phyloP scores from a whole-genome alignment of 2,113 vertebrate species.

The Cricetomys ansorgei region DNA sequence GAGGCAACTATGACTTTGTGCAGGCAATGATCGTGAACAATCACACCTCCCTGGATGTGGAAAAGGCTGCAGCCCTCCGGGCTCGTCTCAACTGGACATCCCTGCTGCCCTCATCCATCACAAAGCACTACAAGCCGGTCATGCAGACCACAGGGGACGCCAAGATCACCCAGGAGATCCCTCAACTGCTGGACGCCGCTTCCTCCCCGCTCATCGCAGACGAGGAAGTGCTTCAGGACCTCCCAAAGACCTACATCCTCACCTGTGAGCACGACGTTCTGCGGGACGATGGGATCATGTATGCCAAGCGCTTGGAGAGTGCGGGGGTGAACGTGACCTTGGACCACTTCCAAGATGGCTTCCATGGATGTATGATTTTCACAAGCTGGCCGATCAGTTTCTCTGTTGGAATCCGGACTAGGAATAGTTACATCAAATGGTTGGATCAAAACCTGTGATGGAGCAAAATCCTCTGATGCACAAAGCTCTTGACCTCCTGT shows the following conservation, averaged over 20 bases:
- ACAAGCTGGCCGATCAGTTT: constrained; percentile 91
- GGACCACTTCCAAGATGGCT: constrained; percentile 95
- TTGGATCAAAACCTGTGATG: constrained; percentile 93
- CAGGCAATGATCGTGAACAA: constrained; percentile 92
- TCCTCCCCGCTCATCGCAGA: constrained; percentile 93
- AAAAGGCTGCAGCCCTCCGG: constrained; percentile 77
- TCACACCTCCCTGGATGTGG: constrained; percentile 92
- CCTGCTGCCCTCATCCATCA: constrained; percentile 88
- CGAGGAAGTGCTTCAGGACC: constrained; percentile 84
- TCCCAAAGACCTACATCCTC: constrained; percentile 94
- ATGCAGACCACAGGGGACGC: constrained; percentile 85
- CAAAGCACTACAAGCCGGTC: constrained; percentile 90
- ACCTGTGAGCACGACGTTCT: constrained; percentile 97
- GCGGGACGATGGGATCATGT: constrained; percentile 96
- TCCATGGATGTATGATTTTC: constrained; percentile 97
- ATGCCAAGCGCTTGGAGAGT: constrained; percentile 90
- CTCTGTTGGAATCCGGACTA: constrained; percentile 89
- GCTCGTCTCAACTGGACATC: constrained; percentile 92
- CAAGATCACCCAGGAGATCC: constrained; percentile 87
- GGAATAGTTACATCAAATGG: constrained; percentile 93
- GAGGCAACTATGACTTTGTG: constrained; percentile 87
- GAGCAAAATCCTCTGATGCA: background rate
- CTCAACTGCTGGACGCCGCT: constrained; percentile 90
- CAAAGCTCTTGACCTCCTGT: background rate
- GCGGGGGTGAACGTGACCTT: constrained; percentile 92